Base-by-base conservation (phyloP, 2,113 vertebrate species). In the Oriolus oriolus region DNA sequence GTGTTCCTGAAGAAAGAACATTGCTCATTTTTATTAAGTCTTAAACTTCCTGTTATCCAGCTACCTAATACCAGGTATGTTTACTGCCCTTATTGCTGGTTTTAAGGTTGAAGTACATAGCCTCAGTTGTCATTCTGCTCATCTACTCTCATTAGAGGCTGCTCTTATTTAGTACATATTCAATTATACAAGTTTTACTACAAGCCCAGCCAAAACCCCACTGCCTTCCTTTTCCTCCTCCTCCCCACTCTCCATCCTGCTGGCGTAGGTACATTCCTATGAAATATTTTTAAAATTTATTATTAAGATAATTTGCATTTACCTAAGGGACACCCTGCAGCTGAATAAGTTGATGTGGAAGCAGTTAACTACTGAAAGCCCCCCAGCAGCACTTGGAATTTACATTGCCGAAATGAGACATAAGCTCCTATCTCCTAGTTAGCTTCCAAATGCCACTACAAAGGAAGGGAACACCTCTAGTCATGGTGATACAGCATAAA, bases 11-110 rank as follows among this genome's bases (percentile, higher is more conserved):
- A 92, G 75, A 89, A 90, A 78, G 92, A 92, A 90, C 90, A 95
- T 93, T 45, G 73, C 80, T 93, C 89, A 94, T 92, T 95, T 96
- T 94, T 95, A 96, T 96, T 82, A 96, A 95, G 91, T 91, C 84
- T 95, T 97, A 96, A 97, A 94, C 60, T 54, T 93, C 73, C 83
- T 91, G 49, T 61, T 95, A 87, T 91, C 94, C 88, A 75, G 52
- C 70, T 65, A 94, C 74, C 90, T 88, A 95, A 83, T 49, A 87
- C 24, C 66, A 69, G 66, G 56, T 92, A 81, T 60, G 73, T 97
- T 95, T 96, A 95, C 94, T 95, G 89, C 70, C 63, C 45, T 85
- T 3, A 2, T 44, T 89, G 44, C 74, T 85, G 27, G 16, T 56
- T 90, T 94, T 70, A 88, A 95, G 61, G 37, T 54, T 81, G 33